Conservation (phyloP, 2,888 invertebrate species). For the Habrosyne pyritoides region DNA sequence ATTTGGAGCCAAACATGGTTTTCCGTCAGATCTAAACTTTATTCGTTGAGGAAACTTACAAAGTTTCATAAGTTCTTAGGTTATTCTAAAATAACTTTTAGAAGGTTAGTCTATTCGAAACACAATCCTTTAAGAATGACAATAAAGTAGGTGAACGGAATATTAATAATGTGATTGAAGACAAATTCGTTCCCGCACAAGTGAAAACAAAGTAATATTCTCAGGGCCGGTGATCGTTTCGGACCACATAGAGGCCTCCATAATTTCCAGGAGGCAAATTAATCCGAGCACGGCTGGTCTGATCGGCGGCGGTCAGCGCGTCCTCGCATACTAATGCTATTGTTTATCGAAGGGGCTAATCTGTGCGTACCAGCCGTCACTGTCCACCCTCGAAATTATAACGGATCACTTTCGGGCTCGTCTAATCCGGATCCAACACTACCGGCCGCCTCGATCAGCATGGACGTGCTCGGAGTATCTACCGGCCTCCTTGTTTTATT, state of each 20-base stretch:
- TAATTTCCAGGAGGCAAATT: constrained; percentile 82
- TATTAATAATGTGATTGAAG: constrained; percentile 37
- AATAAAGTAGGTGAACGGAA: constrained; percentile 17
- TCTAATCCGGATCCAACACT: constrained; percentile 77
- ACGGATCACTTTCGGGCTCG: constrained; percentile 78
- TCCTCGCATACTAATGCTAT: constrained; percentile 83
- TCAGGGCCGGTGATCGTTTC: constrained; percentile 61
- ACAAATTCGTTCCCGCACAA: constrained; percentile 45
- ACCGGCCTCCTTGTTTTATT: neutral
- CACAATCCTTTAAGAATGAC: neutral
- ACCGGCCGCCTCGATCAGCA: constrained; percentile 44
- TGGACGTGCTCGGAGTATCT: constrained; percentile 36
- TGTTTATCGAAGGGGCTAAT: constrained; percentile 84
- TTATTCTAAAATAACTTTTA: neutral
- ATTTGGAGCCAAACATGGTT: too few relatives aligned
- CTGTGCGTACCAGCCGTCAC: constrained; percentile 82
- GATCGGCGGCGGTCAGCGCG: constrained; percentile 80
- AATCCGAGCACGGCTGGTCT: constrained; percentile 78
- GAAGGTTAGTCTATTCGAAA: too few relatives aligned
- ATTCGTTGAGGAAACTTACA: too few relatives aligned
- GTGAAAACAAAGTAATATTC: constrained; percentile 72
- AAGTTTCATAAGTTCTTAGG: too few relatives aligned
- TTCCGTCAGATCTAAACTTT: too few relatives aligned
- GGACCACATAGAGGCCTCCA: constrained; percentile 62
- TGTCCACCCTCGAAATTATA: constrained; percentile 80